Conservation (phyloP, 1,140 invertebrate species). For the Lanistes nyassanus region DNA sequence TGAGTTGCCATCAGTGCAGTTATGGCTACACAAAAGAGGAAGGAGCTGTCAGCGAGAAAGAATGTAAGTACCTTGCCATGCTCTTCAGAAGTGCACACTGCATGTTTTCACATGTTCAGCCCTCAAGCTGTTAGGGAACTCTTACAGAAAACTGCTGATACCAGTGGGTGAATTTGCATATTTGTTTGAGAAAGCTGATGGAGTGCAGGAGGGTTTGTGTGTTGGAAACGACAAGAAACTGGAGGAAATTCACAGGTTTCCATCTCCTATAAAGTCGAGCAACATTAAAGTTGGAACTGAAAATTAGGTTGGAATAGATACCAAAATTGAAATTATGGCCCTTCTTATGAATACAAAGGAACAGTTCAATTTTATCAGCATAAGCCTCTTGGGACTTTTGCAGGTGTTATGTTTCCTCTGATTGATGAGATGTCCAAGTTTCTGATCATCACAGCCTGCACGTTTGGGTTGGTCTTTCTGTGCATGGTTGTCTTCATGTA, state of each 20-base stretch:
- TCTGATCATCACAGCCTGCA: conserved; percentile 50
- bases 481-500: conserved; percentile 53
- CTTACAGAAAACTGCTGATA: background rate
- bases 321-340: background rate
- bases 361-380: background rate
- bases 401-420: conserved; percentile 45
- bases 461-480: conserved; percentile 53
- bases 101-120: no score
- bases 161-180: background rate
- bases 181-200: background rate
- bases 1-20: conserved; percentile 37
- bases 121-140: no score
- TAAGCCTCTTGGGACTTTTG: conserved; percentile 11
- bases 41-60: conserved; percentile 36
- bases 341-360: background rate
- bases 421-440: conserved; percentile 55
- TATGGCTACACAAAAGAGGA: conserved; percentile 40
- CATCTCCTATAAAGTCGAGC: no score
- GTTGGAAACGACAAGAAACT: no score
- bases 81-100: no score
- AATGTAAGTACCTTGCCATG: conserved; percentile 41
- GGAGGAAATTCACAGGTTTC: no score
- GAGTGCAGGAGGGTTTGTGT: no score
- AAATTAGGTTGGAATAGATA: no score
- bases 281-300: background rate